These are phyloP conservation scores for Trichechus manatus DNA, from an alignment of 2,113 vertebrate genomes.

Conservation along the genomic window DNA sequence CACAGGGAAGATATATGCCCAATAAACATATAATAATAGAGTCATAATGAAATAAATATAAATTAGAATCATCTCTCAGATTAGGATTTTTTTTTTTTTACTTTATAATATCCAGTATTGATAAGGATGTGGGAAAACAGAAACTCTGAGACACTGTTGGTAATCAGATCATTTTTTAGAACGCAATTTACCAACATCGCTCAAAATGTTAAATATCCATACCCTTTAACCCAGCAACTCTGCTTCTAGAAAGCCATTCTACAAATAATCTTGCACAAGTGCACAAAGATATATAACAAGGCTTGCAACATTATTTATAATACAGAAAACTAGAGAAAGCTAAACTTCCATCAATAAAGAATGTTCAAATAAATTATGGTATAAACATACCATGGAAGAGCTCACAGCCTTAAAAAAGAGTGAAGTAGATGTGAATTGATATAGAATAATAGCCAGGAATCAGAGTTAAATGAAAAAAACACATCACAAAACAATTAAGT, in stretches of 20 bases:
- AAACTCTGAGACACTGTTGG: not conserved
- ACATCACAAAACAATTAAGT: not conserved
- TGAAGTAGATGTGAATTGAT: not conserved
- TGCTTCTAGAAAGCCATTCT: not conserved
- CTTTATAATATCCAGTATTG: not conserved
- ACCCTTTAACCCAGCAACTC: not conserved
- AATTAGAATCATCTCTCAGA: conserved; percentile 10
- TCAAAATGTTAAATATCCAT: not conserved
- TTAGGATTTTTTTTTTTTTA: not conserved
- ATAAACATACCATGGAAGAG: not conserved
- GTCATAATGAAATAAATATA: conserved; percentile 16
- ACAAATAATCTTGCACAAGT: conserved; percentile 4
- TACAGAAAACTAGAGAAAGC: not conserved
- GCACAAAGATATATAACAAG: not conserved
- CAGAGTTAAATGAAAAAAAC: conserved; percentile 26
- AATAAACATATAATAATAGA: not conserved
- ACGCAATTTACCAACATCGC: not conserved
- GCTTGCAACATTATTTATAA: not conserved
- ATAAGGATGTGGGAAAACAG: not conserved
- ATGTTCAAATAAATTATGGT: not conserved
- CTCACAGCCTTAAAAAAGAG: not conserved
- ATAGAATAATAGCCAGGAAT: not conserved
- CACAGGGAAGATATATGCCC: not conserved
- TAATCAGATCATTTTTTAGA: not conserved
- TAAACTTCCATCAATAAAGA: not conserved